Base-by-base conservation (phyloP, 2,797 vertebrate genomes). In the Erpetoichthys calabaricus region DNA sequence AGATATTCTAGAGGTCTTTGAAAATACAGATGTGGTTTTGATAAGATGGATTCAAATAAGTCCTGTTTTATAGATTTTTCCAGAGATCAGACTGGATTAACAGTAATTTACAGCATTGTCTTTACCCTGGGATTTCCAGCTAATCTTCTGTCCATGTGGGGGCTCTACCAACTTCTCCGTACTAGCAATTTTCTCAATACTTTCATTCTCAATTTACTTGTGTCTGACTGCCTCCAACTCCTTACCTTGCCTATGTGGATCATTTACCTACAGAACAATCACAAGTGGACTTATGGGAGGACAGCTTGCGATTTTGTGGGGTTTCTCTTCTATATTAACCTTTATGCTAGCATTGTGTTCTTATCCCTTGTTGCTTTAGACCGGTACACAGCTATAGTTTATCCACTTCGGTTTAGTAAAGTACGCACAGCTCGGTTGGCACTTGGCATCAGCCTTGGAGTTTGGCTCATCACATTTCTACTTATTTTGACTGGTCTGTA, bases 181-280 rank as follows among this genome's bases (percentile, higher is more conserved):
- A 78, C 80, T 0, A 79, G 76, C 2, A 73, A 72, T 6, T 76
- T 77, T 41, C 75, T 83, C 56, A 81, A 79, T 59, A 78, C 85
- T 59, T 85, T 81, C 70, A 83, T 86, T 66, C 75, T 86, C 57
- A 88, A 88, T 68, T 67, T 88, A 53, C 67, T 86, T 47, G 71
- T 86, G 47, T 86, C 86, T 6, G 85, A 87, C 65, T 76, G 86
- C 42, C 80, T 86, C 45, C 84, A 86, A 70, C 70, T 87, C 52
- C 73, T 88, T 56, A 86, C 84, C 8, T 64, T 88, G 58, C 86
- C 86, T 1, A 62, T 86, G 44, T 88, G 86, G 85, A 86, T 88
- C 56, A 62, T 85, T 6, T 88, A 88, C 62, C 74, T 86, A 6
- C 78, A 78, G 57, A 66, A 73, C 0, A 61, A 2, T 0, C 83